Base-by-base conservation (phyloP, 2,797 vertebrate genomes). In the Cirrhinus mrigala region DNA sequence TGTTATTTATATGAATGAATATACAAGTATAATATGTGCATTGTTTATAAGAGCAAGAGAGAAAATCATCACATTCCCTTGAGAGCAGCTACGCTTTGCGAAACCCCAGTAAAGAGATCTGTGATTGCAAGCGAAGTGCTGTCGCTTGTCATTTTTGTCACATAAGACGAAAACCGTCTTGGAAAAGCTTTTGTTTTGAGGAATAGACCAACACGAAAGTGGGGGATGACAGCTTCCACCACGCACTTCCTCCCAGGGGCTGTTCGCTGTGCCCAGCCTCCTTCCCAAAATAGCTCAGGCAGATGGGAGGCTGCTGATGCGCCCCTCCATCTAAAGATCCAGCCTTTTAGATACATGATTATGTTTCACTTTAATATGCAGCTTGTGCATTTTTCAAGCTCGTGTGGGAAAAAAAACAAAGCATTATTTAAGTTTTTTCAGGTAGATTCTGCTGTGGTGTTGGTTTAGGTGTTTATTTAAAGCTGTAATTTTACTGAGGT, bases 231-330 rank as follows among this genome's bases (percentile, higher is more conserved):
- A 76, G 91, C 79, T 89, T 82, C 84, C 86, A 77, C 88, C 90
- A 44, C 83, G 24, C 83, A 84, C 66, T 79, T 58, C 90, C 89
- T 93, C 91, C 90, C 91, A 37, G 5, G 89, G 85, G 93, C 91
- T 87, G 90, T 82, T 84, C 89, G 60, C 90, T 86, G 89, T 70
- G 87, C 83, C 83, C 92, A 90, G 90, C 92, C 93, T 93, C 83
- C 90, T 94, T 93, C 92, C 88, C 80, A 91, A 87, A 93, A 94
- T 94, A 94, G 86, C 87, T 80, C 86, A 91, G 89, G 48, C 89
- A 68, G 82, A 88, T 89, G 86, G 82, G 60, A 83, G 75, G 77
- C 33, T 84, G 66, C 40, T 52, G 60, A 64, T 77, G 69, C 22
- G 5, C 77, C 80, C 87, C 86, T 87, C 74, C 9, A 44, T 2